A percentile compares a stretch with the other conserved stretches of the same genome.
Conservation (phyloP, 2,113 vertebrate species). For the Ammodytes dubius region DNA sequence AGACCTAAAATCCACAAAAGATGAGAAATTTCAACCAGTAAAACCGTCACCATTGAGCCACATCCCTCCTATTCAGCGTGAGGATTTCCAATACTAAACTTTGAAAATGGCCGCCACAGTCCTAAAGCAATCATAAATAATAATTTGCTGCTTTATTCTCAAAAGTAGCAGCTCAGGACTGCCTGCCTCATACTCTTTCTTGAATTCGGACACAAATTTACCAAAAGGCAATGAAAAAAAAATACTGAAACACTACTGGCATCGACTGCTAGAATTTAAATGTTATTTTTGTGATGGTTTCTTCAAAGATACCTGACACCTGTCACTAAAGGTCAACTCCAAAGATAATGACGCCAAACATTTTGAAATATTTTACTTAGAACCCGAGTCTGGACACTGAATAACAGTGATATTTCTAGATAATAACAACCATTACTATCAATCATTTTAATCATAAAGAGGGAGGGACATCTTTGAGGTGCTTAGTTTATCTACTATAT, state of each 20-base stretch:
- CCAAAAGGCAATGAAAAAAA: not conserved
- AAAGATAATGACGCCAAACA: not conserved
- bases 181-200: not conserved
- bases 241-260: not conserved
- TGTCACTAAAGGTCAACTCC: not conserved
- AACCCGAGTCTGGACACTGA: not conserved
- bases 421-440: too few species aligned
- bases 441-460: too few species aligned
- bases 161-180: not conserved
- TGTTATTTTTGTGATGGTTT: not conserved
- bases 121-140: not conserved
- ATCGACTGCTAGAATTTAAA: not conserved
- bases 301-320: too few species aligned
- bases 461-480: too few species aligned
- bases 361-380: not conserved
- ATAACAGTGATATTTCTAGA: not conserved
- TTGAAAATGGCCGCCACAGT: not conserved
- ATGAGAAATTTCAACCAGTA: not conserved
- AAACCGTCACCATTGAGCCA: not conserved
- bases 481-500: not conserved
- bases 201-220: not conserved
- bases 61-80: not conserved
- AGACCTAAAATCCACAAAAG: not conserved
- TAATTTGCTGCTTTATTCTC: not conserved
- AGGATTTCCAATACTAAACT: not conserved